Percentiles rank a stretch among this genome's conserved stretches.
Evolutionary conservation across 2,113 vertebrate genomes (phyloP).

Genomic region (Shinisaurus crocodilurus): DNA sequence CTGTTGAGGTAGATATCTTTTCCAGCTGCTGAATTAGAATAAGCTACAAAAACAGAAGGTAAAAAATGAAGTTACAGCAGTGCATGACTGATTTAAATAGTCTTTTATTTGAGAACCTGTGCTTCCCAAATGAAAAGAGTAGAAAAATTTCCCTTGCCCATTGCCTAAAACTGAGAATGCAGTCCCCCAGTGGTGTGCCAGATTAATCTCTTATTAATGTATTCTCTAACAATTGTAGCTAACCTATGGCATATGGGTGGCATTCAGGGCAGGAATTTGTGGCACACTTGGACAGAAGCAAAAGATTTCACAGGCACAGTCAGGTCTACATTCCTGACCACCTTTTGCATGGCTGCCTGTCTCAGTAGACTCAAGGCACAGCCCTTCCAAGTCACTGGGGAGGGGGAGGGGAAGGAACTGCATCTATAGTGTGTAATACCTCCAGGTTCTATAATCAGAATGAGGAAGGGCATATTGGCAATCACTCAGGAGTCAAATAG

Average conservation of each 20-base stretch:
- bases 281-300: background rate
- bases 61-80: conserved; percentile 9
- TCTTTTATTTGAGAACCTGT: background rate
- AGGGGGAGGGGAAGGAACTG: background rate
- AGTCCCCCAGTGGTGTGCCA: background rate
- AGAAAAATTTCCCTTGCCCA: background rate
- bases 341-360: background rate
- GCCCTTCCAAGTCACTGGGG: background rate
- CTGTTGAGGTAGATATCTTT: conserved; percentile 95
- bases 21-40: conserved; percentile 80
- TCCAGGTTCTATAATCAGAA: background rate
- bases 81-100: background rate
- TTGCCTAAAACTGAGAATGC: background rate
- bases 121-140: background rate
- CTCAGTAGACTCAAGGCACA: background rate
- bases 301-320: background rate
- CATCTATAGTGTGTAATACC: background rate
- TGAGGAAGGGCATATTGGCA: too few species aligned
- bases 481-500: too few species aligned
- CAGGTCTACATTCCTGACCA: background rate
- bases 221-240: background rate
- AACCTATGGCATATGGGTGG: background rate
- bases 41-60: conserved; percentile 78
- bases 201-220: background rate
- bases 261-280: background rate